Percentiles rank a stretch among this genome's conserved stretches.
These are phyloP conservation scores for Chrysolina oricalcia DNA, from an alignment of 2,888 invertebrate genomes.

Conservation along the genomic window DNA sequence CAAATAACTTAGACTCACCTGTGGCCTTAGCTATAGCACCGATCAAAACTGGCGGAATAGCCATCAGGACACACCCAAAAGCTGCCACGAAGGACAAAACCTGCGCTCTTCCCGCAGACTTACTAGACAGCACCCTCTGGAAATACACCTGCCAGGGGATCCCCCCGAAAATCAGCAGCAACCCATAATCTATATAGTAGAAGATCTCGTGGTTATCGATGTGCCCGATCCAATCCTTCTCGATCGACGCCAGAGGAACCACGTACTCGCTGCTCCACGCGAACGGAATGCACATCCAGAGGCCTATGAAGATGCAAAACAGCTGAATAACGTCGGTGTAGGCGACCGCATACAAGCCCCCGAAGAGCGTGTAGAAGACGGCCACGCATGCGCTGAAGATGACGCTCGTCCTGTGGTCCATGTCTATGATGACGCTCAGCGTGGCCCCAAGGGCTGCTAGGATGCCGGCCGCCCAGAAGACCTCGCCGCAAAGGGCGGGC, in stretches of 20 bases:
- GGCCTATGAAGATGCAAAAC: constrained; percentile 97
- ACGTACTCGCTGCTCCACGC: constrained; percentile 93
- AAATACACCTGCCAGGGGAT: constrained; percentile 99
- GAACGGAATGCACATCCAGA: constrained; percentile 99
- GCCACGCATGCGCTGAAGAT: constrained; percentile 97
- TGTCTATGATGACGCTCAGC: constrained; percentile 95
- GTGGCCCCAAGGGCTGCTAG: constrained; percentile 97
- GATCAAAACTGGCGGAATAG: constrained; percentile 96
- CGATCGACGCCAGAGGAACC: constrained; percentile 84
- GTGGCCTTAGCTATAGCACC: constrained; percentile 98
- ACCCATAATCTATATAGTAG: constrained; percentile 90
- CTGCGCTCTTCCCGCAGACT: constrained; percentile 94
- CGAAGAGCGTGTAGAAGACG: constrained; percentile 97
- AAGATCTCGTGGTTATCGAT: constrained; percentile 83
- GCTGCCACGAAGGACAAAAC: constrained; percentile 97
- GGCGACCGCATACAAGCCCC: constrained; percentile 97
- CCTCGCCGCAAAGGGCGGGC: constrained; percentile 96
- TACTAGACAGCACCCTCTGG: constrained; percentile 97
- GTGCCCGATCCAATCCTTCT: constrained; percentile 92
- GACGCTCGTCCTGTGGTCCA: constrained; percentile 94
- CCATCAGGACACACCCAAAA: constrained; percentile 96
- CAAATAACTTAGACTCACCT: constrained; percentile 75
- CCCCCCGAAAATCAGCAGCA: constrained; percentile 94
- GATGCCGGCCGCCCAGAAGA: constrained; percentile 98
- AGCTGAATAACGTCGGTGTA: constrained; percentile 99